Conservation (phyloP, 2,888 invertebrate species). For the Lepidochitona cinerea region DNA sequence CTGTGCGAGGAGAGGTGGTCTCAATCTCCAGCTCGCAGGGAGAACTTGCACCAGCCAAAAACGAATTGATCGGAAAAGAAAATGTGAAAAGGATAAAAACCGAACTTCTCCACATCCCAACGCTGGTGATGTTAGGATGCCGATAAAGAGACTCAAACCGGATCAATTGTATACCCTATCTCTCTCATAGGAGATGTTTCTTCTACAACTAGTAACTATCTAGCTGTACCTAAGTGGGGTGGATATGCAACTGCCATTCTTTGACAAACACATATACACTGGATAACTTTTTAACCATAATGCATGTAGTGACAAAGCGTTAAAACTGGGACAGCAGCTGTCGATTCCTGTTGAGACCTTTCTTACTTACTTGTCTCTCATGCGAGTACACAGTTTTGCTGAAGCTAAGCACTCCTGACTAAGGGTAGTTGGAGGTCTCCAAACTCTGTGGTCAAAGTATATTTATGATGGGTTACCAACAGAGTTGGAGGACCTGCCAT, state of each 20-base stretch:
- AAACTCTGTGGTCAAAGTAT: no score
- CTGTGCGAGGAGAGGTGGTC: conserved; percentile 4
- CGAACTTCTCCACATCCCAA: no score
- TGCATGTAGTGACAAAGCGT: background rate
- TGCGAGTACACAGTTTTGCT: background rate
- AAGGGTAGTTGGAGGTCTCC: background rate
- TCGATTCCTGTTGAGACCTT: background rate
- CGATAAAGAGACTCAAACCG: no score
- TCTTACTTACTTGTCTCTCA: background rate
- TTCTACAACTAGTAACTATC: no score
- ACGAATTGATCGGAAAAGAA: background rate
- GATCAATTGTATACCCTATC: no score
- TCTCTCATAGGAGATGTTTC: no score
- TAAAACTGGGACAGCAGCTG: background rate
- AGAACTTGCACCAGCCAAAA: background rate
- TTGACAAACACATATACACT: background rate
- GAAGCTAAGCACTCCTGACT: background rate
- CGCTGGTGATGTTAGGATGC: no score
- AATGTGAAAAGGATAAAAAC: no score
- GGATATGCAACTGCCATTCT: background rate
- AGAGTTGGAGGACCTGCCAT: no score
- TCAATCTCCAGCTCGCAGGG: background rate
- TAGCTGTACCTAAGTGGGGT: background rate
- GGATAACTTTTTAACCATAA: background rate
- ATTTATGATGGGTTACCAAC: no score